Base-by-base conservation (phyloP, 1,140 invertebrate genomes). In the Pseudomyrmex flavicornis region DNA sequence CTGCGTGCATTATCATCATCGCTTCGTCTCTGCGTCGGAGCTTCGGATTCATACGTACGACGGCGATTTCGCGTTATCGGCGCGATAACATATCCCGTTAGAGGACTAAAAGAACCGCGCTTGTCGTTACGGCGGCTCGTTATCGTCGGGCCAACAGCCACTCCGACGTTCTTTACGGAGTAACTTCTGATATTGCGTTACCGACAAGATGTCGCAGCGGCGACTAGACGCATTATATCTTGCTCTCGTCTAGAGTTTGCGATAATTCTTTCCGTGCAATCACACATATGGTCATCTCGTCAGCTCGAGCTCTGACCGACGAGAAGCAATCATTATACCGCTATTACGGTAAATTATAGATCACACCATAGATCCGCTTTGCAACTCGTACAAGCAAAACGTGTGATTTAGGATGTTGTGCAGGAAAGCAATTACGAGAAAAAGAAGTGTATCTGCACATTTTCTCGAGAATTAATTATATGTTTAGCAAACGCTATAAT, bases 111-210 rank as follows among this genome's bases (percentile, higher is more conserved):
- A 52, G 70, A 44, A 22, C 56, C 20, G 44, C 52, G 35, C 46
- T 73, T 68, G 63, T 69, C 52, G 50, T 56, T 59, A 62, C 17
- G 10, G 8, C 52, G 15, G 58, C 75, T 56, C 59, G 72, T 83
- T 83, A 83, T 82, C 75, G 52, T 82, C 76, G 56, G 10, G 50
- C 82, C 73, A 66, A 77, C 82, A 84, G 65, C 63, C 76, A 68
- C 44, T 48, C 35, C 17, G 59, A n/a, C 48, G 56, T 76, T 26
- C 72, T 70, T 73, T 77, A 73, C 35, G 86, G 20, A 66, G 77
- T 75, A 74, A 88, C 77, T 87, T 87, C 77, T 62, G 65, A 88
- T 85, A 85, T 85, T 77, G 44, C 83, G 61, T 70, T 80, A 70
- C 44, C 5, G 35, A 3, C 35, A 54, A 17, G 20, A 72, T 48